Base-by-base conservation (phyloP, 2,113 vertebrate genomes). In the Carollia perspicillata region DNA sequence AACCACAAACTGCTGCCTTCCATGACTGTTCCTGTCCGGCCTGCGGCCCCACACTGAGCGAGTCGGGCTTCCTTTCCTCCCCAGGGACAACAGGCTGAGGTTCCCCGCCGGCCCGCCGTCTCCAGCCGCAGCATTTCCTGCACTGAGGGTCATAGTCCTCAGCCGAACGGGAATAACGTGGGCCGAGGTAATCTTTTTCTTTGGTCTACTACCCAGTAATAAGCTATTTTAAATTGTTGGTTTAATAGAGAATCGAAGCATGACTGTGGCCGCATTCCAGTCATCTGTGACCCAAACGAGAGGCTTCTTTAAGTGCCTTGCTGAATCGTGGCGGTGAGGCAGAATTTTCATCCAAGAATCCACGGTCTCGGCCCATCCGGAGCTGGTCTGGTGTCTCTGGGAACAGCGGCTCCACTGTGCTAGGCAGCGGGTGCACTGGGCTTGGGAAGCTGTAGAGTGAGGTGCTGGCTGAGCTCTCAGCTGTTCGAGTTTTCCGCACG, bases 61-160 rank as follows among this genome's bases (percentile, higher is more conserved):
- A 30, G 28, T n/a, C 0, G 2, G 5, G 10, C 58, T 94, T 28
- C 75, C 86, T 60, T 91, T 94, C 97, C 89, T 75, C 44, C 51
- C 72, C 96, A 99, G 99, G 97, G 95, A 98, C 96, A 99, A 99
- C 98, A 98, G 98, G 85, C 98, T 99, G 22, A 53, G 58, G n/a
- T 97, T 99, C 95, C 97, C 98, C 74, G 96, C 97, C 4, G 95
- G 98, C 40, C 97, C 98, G 33, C 55, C 79, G 4, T 72, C 75
- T 78, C 95, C 97, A 77, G 42, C 95, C 1, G 58, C 63, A 44
- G 97, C 98, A 0, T 99, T 99, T 98, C 40, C 97, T 95, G 96
- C 97, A 37, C 94, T 99, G 96, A 99, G 89, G 85, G 87, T 98
- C n/a, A 98, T 99, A 37, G 98, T 98, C 10, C 99, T 99, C 86